A percentile compares a stretch with the other conserved stretches of the same genome.
Conservation (phyloP, 92 coral and sea anemone genomes). For the Blastomussa wellsi region DNA sequence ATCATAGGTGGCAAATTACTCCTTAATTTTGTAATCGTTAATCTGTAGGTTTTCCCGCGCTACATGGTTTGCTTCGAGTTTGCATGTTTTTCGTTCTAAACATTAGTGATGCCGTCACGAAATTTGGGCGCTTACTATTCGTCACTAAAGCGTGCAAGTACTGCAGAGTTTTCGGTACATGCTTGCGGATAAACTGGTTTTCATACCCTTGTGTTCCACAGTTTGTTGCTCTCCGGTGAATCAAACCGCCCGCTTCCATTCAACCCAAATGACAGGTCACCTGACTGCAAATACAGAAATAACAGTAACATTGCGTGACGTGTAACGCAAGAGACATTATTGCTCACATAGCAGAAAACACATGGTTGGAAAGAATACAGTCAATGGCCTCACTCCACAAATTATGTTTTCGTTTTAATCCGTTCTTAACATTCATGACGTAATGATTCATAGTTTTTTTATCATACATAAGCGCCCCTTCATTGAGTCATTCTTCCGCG, state of each 20-base stretch:
- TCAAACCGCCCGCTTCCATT: slow-evolving; percentile 76
- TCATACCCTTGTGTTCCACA: slow-evolving; percentile 65
- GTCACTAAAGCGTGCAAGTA: background rate
- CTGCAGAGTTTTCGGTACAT: background rate
- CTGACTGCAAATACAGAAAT: slow-evolving; percentile 16
- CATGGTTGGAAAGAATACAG: background rate
- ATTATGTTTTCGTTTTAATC: no score
- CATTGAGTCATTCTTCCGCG: no score
- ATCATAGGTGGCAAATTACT: no score
- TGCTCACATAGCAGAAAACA: background rate
- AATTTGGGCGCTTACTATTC: no score
- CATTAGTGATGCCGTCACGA: no score
- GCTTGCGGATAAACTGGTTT: background rate
- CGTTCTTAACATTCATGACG: no score
- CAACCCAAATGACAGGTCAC: slow-evolving; percentile 39
- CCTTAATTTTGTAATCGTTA: no score
- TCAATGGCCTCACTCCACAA: background rate
- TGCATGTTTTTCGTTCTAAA: no score
- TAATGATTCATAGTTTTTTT: no score
- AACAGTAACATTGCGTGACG: background rate
- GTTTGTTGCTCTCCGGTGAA: slow-evolving; percentile 63
- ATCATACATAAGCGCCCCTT: background rate
- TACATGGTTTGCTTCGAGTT: no score
- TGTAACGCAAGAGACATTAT: background rate
- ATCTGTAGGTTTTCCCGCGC: no score